Evolutionary conservation across 92 coral and sea anemone genomes (phyloP).

Genomic region (Zoanthus sociatus): DNA sequence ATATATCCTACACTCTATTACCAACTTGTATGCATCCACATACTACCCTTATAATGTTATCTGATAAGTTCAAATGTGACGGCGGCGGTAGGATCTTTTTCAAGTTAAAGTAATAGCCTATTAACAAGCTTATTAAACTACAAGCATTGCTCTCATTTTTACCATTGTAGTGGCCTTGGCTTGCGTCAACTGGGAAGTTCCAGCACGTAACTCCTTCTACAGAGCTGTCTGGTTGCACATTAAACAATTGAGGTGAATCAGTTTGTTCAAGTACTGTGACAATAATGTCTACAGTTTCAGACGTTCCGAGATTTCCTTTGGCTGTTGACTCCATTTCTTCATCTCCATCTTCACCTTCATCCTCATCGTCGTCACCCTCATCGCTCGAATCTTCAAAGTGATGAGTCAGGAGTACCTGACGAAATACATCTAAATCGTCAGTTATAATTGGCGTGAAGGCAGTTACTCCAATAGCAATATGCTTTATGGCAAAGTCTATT

Average conservation of each 20-base stretch:
- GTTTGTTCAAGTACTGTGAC: constrained; percentile 26
- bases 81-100: neutral
- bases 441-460: constrained; percentile 63
- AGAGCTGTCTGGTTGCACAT: constrained; percentile 29
- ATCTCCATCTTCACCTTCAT: constrained; percentile 2
- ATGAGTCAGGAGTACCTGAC: constrained; percentile 39
- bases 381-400: neutral
- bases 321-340: neutral
- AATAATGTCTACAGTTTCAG: constrained; percentile 5
- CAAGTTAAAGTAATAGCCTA: constrained; percentile 22
- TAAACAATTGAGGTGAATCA: neutral
- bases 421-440: constrained; percentile 46
- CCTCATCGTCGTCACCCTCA: neutral
- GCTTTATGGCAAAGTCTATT: constrained; percentile 71
- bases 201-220: constrained; percentile 47
- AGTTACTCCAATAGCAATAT: constrained; percentile 60
- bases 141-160: constrained; percentile 63
- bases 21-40: constrained; percentile 66
- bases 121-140: constrained; percentile 46
- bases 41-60: constrained; percentile 9
- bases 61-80: neutral
- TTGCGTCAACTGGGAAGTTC: constrained; percentile 45
- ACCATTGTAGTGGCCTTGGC: constrained; percentile 60
- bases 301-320: neutral
- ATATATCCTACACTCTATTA: constrained; percentile 63